phyloP scores from a whole-genome alignment of 2,888 invertebrate genomes.

The Lacanobia wlatinum region DNA sequence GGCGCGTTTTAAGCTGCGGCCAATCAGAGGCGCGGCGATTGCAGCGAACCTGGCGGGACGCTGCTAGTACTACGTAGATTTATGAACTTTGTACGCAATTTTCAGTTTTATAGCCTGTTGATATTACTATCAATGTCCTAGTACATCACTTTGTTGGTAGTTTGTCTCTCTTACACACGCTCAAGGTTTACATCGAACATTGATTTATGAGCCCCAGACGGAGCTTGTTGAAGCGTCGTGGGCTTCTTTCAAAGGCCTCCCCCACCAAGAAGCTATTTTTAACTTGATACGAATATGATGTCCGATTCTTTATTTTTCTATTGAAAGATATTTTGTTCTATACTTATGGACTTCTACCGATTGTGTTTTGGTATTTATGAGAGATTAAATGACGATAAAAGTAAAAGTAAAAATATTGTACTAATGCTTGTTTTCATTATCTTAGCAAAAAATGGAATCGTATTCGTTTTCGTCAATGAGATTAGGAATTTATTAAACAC shows the following conservation, averaged over 20 bases:
- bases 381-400: too few species aligned
- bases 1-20: too few species aligned
- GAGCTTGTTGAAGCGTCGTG: background rate
- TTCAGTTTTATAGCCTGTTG: conserved; percentile 2
- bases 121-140: conserved; percentile 3
- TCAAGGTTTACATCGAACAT: background rate
- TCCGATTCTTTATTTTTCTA: background rate
- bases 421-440: too few species aligned
- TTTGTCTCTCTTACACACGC: conserved; percentile 1
- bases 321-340: background rate
- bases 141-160: background rate
- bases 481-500: too few species aligned
- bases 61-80: background rate
- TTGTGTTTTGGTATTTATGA: too few species aligned
- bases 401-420: too few species aligned
- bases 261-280: background rate
- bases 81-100: conserved; percentile 25
- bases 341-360: too few species aligned
- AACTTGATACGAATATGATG: background rate
- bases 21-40: conserved; percentile 4
- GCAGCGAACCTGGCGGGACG: background rate
- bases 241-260: conserved; percentile 2
- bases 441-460: too few species aligned
- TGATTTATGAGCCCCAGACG: background rate
- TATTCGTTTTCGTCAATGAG: too few species aligned